Evolutionary conservation across 2,113 vertebrate genomes (phyloP).

Genomic region (Eptesicus fuscus): DNA sequence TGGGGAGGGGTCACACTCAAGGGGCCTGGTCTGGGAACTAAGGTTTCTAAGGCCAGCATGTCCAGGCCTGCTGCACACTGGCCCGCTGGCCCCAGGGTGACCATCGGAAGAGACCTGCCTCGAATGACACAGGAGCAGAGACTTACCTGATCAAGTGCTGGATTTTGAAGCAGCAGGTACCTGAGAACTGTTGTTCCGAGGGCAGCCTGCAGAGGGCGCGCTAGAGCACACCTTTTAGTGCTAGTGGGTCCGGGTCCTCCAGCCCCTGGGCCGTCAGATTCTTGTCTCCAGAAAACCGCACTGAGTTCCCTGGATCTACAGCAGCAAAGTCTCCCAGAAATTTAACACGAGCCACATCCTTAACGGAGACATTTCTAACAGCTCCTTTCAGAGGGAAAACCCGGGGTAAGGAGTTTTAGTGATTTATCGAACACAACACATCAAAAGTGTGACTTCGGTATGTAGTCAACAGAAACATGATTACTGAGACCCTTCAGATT

Average conservation of each 20-base stretch:
- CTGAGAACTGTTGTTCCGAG: not conserved
- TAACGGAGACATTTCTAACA: not conserved
- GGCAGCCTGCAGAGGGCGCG: not conserved
- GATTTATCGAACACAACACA: not conserved
- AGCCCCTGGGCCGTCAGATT: not conserved
- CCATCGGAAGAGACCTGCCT: not conserved
- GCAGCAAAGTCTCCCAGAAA: not conserved
- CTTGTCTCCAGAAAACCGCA: not conserved
- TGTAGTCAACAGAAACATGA: not conserved
- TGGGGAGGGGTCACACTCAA: not conserved
- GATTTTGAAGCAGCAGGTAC: not conserved
- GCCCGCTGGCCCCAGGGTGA: not conserved
- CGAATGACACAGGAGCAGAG: not conserved
- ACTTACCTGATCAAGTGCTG: not conserved
- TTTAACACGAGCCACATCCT: not conserved
- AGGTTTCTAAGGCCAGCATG: not conserved
- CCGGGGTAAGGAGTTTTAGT: not conserved
- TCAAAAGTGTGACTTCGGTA: not conserved
- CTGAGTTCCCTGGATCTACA: not conserved
- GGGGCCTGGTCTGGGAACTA: not conserved
- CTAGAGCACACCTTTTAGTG: not conserved
- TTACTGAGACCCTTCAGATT: not conserved
- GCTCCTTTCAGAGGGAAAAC: not conserved
- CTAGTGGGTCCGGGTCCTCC: not conserved
- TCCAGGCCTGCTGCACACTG: not conserved